phyloP scores from a whole-genome alignment of 1,140 invertebrate genomes.

The Stegodyphus mimosarum region DNA sequence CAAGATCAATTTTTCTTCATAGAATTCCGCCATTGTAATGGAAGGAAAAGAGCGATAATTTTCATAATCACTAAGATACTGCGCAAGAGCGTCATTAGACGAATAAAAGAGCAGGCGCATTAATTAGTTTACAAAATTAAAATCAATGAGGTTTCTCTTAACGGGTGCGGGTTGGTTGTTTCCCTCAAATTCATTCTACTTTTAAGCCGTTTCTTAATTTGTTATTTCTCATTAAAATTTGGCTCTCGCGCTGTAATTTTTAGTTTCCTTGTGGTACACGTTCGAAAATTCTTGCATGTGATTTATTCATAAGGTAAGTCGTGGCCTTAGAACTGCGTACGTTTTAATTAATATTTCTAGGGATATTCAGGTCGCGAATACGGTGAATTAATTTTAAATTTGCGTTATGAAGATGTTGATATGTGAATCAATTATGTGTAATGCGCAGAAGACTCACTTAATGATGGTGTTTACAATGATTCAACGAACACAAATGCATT shows the following conservation, averaged over 20 bases:
- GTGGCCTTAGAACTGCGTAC: not conserved
- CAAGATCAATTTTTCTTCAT: not conserved
- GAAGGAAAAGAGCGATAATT: slow-evolving; percentile 25
- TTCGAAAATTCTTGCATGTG: not conserved
- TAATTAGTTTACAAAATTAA: slow-evolving; percentile 57
- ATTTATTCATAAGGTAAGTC: not conserved
- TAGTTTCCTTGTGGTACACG: not conserved
- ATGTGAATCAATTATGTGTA: too few species aligned
- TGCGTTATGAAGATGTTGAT: too few species aligned
- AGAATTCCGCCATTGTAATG: not conserved
- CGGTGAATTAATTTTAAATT: too few species aligned
- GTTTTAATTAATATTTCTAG: too few species aligned
- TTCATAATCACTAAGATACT: slow-evolving; percentile 38
- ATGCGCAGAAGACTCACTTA: too few species aligned
- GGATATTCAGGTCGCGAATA: too few species aligned
- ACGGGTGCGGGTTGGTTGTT: not conserved
- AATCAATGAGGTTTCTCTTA: slow-evolving; percentile 23
- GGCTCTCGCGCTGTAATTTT: not conserved
- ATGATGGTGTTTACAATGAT: too few species aligned
- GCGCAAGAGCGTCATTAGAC: slow-evolving; percentile 53
- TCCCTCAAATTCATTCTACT: not conserved
- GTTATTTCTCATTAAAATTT: slow-evolving; percentile 47
- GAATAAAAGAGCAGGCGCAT: slow-evolving; percentile 40
- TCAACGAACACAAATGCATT: too few species aligned
- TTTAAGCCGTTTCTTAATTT: slow-evolving; percentile 52